A percentile compares a stretch with the other conserved stretches of the same genome.
phyloP scores from a whole-genome alignment of 2,797 vertebrate species.

The Poeciliopsis turneri region DNA sequence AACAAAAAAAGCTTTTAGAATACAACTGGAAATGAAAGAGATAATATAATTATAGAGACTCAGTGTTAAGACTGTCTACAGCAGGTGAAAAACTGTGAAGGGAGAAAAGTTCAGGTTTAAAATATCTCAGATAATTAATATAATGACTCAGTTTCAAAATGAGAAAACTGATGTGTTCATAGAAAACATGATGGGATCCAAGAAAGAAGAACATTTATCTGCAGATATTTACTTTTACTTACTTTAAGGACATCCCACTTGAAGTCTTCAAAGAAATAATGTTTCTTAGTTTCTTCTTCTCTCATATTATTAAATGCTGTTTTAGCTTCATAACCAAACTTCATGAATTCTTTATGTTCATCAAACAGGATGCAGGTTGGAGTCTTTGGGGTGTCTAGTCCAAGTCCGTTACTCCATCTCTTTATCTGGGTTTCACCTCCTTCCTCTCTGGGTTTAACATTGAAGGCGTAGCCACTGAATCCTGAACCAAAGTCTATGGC shows the following conservation, averaged over 20 bases:
- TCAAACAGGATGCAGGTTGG: conserved; percentile 2
- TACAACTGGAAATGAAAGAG: too few species aligned
- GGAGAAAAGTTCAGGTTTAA: neutral
- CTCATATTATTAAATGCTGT: neutral
- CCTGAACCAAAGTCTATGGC: neutral
- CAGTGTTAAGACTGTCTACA: too few species aligned
- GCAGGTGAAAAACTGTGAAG: too few species aligned
- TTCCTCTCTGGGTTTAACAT: neutral
- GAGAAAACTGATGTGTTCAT: neutral
- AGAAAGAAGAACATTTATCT: neutral
- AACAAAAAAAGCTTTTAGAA: too few species aligned
- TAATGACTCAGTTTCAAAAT: neutral
- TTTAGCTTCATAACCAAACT: conserved; percentile 1
- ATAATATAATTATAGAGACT: neutral
- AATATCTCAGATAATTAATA: neutral
- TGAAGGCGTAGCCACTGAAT: neutral
- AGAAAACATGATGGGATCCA: neutral
- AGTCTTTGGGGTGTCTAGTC: neutral
- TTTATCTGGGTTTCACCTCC: neutral
- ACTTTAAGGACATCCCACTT: fast-evolving
- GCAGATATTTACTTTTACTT: neutral
- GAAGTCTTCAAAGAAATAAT: neutral
- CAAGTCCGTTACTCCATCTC: neutral
- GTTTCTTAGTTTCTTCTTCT: neutral
- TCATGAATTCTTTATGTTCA: neutral